phyloP scores from a whole-genome alignment of 2,797 vertebrate genomes.

The Dromococcyx pavoninus region DNA sequence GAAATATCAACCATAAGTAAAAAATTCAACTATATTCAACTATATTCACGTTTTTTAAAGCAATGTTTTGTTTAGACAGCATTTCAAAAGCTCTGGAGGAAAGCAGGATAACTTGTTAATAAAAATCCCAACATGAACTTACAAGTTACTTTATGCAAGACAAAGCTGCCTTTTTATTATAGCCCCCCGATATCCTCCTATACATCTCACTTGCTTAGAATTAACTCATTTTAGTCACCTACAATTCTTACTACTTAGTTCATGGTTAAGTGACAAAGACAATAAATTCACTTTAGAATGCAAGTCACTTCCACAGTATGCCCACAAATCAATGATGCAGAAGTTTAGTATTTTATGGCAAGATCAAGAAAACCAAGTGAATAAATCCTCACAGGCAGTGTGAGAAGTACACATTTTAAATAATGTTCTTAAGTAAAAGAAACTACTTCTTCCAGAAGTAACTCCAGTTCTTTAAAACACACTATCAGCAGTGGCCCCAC shows the following conservation, averaged over 20 bases:
- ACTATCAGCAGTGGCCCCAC: not conserved
- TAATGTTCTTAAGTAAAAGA: not conserved
- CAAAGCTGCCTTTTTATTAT: not conserved
- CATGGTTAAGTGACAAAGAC: not conserved
- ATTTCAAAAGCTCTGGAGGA: not conserved
- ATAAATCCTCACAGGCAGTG: not conserved
- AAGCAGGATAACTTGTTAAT: not conserved
- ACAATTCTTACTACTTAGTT: not conserved
- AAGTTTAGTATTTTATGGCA: not conserved
- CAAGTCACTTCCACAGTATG: not conserved
- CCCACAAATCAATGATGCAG: not conserved
- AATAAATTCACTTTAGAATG: not conserved
- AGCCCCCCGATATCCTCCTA: not conserved
- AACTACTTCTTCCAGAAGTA: not conserved
- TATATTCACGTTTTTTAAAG: not conserved
- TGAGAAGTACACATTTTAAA: not conserved
- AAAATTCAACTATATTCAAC: not conserved
- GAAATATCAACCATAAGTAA: not conserved
- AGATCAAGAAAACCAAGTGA: not conserved
- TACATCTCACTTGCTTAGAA: not conserved
- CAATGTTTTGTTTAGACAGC: not conserved
- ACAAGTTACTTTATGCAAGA: not conserved
- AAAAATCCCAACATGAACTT: not conserved
- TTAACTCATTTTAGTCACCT: not conserved
- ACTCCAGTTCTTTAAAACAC: not conserved